Conservation (phyloP, 2,113 vertebrate species). For the Lichenostomus cassidix region DNA sequence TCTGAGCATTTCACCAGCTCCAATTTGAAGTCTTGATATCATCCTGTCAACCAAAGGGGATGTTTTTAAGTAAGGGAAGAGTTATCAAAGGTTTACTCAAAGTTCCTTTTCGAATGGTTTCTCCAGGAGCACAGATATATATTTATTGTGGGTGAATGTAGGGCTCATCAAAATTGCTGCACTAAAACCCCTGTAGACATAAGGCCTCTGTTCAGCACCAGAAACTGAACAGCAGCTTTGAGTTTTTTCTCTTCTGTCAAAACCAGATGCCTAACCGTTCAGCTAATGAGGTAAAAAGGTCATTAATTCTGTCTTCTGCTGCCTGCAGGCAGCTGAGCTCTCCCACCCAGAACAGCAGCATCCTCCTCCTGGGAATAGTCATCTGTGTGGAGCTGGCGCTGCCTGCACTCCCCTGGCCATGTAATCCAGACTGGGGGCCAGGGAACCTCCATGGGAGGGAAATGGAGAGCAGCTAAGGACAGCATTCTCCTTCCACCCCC, state of each 20-base stretch:
- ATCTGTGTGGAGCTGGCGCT: fast-evolving
- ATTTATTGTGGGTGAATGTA: slow-evolving; percentile 21
- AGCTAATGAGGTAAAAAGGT: slow-evolving; percentile 17
- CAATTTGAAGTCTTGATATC: slow-evolving; percentile 36
- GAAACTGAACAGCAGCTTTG: background rate
- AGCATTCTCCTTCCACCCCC: background rate
- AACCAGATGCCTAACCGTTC: background rate
- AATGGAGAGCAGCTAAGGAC: background rate
- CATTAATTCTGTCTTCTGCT: background rate
- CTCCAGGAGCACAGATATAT: background rate
- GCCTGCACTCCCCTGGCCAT: fast-evolving
- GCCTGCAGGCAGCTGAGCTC: background rate
- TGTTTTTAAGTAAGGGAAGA: slow-evolving; percentile 37
- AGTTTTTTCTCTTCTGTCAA: background rate
- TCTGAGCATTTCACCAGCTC: slow-evolving; percentile 8
- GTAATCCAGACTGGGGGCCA: background rate
- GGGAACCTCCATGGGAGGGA: background rate
- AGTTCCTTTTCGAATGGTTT: slow-evolving; percentile 26
- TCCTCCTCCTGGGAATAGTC: background rate
- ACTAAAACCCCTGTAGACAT: background rate
- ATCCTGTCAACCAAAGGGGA: background rate
- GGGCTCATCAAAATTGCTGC: slow-evolving; percentile 15
- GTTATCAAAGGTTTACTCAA: slow-evolving; percentile 46
- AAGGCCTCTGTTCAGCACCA: background rate
- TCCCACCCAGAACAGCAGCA: background rate